Conservation (phyloP, 2,113 vertebrate species). For the Fregata magnificens region DNA sequence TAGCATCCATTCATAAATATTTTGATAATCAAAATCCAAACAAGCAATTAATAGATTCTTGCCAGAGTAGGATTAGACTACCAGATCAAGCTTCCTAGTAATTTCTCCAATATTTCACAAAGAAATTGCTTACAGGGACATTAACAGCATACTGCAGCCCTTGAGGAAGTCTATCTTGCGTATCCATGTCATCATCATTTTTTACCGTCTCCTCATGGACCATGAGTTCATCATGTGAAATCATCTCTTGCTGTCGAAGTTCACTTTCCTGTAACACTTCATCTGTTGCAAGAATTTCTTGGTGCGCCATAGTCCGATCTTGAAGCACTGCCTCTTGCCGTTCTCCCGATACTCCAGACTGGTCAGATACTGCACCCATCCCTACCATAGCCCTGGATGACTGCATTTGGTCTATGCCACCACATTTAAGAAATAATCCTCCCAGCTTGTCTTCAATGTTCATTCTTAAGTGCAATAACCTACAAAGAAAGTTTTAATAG, state of each 20-base stretch:
- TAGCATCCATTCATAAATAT: slow-evolving; percentile 50
- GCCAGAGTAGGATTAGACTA: slow-evolving; percentile 56
- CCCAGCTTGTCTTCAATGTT: slow-evolving; percentile 97
- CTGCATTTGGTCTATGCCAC: slow-evolving; percentile 84
- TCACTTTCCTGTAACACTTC: slow-evolving; percentile 86
- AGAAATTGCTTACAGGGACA: slow-evolving; percentile 88
- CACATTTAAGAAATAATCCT: slow-evolving; percentile 95
- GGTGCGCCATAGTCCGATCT: slow-evolving; percentile 87
- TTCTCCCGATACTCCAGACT: slow-evolving; percentile 72
- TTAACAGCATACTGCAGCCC: slow-evolving; percentile 91
- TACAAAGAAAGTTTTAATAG: slow-evolving; percentile 78
- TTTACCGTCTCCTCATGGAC: slow-evolving; percentile 96
- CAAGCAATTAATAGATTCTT: slow-evolving; percentile 57
- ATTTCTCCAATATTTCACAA: slow-evolving; percentile 41
- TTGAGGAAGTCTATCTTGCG: slow-evolving; percentile 88
- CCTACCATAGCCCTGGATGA: slow-evolving; percentile 82
- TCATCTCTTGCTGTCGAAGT: slow-evolving; percentile 90
- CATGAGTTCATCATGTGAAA: slow-evolving; percentile 95
- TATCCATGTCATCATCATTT: slow-evolving; percentile 86
- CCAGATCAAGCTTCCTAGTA: slow-evolving; percentile 34
- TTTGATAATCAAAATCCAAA: slow-evolving; percentile 58
- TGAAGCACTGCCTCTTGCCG: slow-evolving; percentile 86
- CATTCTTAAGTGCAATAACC: slow-evolving; percentile 89
- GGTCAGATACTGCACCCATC: slow-evolving; percentile 80
- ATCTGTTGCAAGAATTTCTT: slow-evolving; percentile 86